Conservation (phyloP, 2,797 vertebrate species). For the Otus scops region DNA sequence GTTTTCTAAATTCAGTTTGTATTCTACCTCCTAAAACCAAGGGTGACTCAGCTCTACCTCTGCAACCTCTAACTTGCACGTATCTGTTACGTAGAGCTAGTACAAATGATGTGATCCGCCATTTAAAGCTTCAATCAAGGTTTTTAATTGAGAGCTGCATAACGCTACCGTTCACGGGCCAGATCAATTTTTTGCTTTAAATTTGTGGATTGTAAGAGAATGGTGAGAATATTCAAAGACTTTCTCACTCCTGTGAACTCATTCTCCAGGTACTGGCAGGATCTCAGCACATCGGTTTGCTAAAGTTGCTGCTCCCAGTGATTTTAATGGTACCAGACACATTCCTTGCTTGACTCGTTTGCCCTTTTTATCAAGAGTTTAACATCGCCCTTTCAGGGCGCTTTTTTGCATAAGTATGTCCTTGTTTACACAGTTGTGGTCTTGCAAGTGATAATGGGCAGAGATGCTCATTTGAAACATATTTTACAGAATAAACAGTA, state of each 20-base stretch:
- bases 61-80: neutral
- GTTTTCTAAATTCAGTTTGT: neutral
- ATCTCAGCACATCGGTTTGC: neutral
- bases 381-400: neutral
- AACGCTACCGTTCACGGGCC: neutral
- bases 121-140: slow-evolving; percentile 28
- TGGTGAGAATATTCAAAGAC: neutral
- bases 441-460: neutral
- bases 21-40: neutral
- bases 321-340: neutral
- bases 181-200: neutral
- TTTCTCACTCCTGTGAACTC: neutral
- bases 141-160: slow-evolving; percentile 53
- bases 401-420: neutral
- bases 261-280: neutral
- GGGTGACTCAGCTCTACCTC: neutral
- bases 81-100: neutral
- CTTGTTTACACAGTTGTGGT: neutral
- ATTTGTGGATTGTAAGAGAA: neutral
- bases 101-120: neutral
- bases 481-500: neutral
- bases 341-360: neutral
- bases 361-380: neutral
- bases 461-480: neutral
- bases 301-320: neutral